Evolutionary conservation across 92 coral and sea anemone genomes (phyloP).

Genomic region (Bergia sp.): DNA sequence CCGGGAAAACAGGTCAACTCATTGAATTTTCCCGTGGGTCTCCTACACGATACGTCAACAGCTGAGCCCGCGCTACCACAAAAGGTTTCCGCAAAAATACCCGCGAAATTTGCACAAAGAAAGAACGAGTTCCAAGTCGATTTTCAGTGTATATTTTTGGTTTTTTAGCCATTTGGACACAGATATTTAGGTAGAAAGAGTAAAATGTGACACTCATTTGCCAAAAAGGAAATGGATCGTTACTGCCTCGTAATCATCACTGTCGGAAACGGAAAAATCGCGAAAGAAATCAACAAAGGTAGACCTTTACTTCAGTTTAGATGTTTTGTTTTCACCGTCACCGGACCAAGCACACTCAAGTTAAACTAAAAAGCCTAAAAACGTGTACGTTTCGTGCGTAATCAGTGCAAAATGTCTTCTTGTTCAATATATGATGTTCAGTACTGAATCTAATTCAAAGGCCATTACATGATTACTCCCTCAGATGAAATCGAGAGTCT

Average conservation of each 20-base stretch:
- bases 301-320: background rate
- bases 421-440: background rate
- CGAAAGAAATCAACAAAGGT: slow-evolving; percentile 1
- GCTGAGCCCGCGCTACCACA: slow-evolving; percentile 33
- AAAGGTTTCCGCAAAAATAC: slow-evolving; percentile 24
- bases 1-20: no score
- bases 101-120: slow-evolving; percentile 45
- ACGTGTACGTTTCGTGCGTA: background rate
- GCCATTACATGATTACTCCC: background rate
- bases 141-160: no score
- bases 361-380: no score
- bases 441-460: background rate
- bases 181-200: background rate
- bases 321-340: background rate
- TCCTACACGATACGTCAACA: background rate
- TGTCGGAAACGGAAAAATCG: background rate
- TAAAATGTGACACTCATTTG: background rate
- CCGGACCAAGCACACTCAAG: no score
- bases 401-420: background rate
- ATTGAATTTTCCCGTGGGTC: no score
- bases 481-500: slow-evolving; percentile 11
- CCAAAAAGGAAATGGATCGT: slow-evolving; percentile 12
- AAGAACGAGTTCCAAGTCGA: background rate
- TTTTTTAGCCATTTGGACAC: background rate
- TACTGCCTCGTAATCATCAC: slow-evolving; percentile 14